Conservation (phyloP, 2,113 vertebrate species). For the Vulpes vulpes region DNA sequence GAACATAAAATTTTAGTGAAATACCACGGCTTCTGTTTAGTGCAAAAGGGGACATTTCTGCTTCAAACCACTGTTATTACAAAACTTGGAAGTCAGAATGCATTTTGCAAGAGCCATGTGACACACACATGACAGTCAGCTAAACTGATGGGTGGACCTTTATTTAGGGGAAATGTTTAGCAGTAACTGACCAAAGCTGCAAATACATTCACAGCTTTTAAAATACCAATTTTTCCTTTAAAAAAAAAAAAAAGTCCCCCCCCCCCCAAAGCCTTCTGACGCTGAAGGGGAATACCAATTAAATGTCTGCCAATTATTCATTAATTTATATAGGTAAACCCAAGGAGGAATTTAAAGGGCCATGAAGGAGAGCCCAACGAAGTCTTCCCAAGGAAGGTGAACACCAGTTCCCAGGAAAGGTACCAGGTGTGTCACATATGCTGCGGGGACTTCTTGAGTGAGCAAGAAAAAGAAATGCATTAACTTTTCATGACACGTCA, state of each 20-base stretch:
- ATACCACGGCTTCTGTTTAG: conserved; percentile 37
- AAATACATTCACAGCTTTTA: conserved; percentile 49
- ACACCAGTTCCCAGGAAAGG: conserved; percentile 55
- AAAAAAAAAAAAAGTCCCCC: not conserved
- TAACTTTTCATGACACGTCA: conserved; percentile 75
- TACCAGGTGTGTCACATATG: conserved; percentile 74
- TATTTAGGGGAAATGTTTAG: conserved; percentile 54
- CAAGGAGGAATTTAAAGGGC: not conserved
- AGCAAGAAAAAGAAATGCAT: conserved; percentile 68
- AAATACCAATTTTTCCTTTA: conserved; percentile 61
- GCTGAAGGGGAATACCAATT: not conserved
- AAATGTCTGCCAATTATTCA: conserved; percentile 28
- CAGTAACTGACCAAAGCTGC: conserved; percentile 30
- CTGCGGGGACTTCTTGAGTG: conserved; percentile 57
- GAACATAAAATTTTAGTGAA: conserved; percentile 53
- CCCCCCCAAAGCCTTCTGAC: not conserved
- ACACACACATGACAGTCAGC: conserved; percentile 94
- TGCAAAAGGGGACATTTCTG: conserved; percentile 67
- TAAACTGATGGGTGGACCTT: conserved; percentile 84
- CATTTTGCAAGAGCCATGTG: conserved; percentile 95
- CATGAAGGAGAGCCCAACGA: not conserved
- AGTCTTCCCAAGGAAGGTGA: conserved; percentile 58
- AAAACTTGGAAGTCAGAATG: conserved; percentile 86
- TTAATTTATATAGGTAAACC: not conserved
- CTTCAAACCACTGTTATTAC: conserved; percentile 85